Evolutionary conservation across 2,113 vertebrate genomes (phyloP).

Genomic region (Romanogobio albipinnatus): DNA sequence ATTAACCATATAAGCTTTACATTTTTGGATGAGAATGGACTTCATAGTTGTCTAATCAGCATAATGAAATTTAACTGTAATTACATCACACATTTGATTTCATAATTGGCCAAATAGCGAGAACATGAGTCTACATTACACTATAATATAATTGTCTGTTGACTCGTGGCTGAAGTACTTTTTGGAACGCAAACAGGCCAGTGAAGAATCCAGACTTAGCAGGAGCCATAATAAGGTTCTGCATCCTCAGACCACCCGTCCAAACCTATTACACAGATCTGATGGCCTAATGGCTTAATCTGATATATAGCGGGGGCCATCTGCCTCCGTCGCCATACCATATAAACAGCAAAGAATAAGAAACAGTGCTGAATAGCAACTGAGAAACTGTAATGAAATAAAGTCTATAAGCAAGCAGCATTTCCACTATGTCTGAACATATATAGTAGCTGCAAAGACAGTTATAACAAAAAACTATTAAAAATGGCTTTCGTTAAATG

Average conservation of each 20-base stretch:
- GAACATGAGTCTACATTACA: background rate
- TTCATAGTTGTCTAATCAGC: conserved; percentile 6
- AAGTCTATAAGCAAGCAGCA: background rate
- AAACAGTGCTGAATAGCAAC: background rate
- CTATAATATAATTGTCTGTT: background rate
- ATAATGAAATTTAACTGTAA: background rate
- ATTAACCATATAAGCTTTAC: conserved; percentile 44
- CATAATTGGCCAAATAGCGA: background rate
- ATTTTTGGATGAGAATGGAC: conserved; percentile 20
- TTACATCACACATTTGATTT: conserved; percentile 22
- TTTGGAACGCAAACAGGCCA: background rate
- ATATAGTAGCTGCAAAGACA: background rate
- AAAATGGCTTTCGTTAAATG: background rate
- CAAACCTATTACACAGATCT: conserved; percentile 56
- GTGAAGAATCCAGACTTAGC: conserved; percentile 10
- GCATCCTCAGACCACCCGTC: conserved; percentile 52
- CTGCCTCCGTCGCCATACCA: conserved; percentile 63
- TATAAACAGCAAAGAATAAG: conserved; percentile 23
- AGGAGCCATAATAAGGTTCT: conserved; percentile 46
- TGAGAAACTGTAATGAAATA: background rate
- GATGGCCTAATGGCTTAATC: conserved; percentile 61
- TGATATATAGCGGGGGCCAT: conserved; percentile 58
- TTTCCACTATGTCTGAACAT: background rate
- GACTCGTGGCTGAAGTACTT: background rate
- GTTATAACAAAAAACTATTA: background rate